phyloP scores from a whole-genome alignment of 2,888 invertebrate species.

The Deilephila porcellus region DNA sequence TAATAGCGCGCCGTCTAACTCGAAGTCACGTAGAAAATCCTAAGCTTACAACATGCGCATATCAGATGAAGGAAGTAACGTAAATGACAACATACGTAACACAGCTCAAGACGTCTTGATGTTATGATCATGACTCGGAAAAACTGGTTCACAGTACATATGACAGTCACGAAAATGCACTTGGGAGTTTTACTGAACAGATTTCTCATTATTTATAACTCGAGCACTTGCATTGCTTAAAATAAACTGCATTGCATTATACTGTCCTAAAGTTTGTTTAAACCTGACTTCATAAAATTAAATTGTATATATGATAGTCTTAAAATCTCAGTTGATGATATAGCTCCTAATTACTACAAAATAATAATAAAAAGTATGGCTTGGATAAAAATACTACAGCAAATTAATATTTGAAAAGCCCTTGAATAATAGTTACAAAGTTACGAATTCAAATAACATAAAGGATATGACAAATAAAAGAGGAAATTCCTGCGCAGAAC shows the following conservation, averaged over 20 bases:
- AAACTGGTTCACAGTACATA: constrained; percentile 54
- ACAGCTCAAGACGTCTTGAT: constrained; percentile 34
- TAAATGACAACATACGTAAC: constrained; percentile 48
- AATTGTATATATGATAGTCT: too few species aligned
- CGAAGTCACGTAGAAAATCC: constrained; percentile 20
- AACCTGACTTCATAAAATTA: too few species aligned
- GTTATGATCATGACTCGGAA: constrained; percentile 49
- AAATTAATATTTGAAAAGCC: too few species aligned
- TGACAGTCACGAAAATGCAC: constrained; percentile 47
- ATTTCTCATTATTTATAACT: constrained; percentile 3
- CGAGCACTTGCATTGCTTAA: not conserved
- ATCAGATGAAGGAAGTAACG: constrained; percentile 68
- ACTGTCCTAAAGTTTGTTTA: too few species aligned
- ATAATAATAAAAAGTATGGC: too few species aligned
- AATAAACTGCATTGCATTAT: not conserved
- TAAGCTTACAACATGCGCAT: constrained; percentile 25
- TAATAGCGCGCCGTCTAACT: constrained; percentile 22
- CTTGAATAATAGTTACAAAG: too few species aligned
- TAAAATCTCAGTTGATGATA: too few species aligned
- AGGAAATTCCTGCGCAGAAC: too few species aligned
- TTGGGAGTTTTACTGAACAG: constrained; percentile 33
- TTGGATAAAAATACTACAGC: too few species aligned
- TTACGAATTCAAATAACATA: too few species aligned
- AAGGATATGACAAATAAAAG: too few species aligned
- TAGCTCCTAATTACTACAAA: too few species aligned